phyloP scores from a whole-genome alignment of 2,888 invertebrate genomes.

The Drosophila flavopinicola region DNA sequence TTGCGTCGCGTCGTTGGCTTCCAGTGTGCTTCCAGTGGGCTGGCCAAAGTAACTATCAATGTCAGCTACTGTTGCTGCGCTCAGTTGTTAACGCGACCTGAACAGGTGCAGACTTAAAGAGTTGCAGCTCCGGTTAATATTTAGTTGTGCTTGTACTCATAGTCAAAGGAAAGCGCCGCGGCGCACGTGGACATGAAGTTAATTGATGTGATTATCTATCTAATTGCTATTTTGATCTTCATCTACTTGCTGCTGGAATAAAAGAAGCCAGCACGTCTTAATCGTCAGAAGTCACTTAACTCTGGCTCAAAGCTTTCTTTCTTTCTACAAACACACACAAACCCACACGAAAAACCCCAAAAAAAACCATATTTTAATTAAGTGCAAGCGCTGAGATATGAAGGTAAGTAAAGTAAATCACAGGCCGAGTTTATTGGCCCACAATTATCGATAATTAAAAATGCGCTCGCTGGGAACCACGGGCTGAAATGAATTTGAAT shows the following conservation, averaged over 20 bases:
- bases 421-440: constrained; percentile 38
- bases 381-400: constrained; percentile 39
- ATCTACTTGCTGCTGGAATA: constrained; percentile 80
- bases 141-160: constrained; percentile 17
- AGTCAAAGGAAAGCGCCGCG: constrained; percentile 64
- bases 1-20: constrained; percentile 56
- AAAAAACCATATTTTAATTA: neutral
- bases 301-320: constrained; percentile 37
- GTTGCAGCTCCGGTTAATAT: constrained; percentile 38
- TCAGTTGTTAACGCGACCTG: constrained; percentile 72
- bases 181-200: constrained; percentile 82
- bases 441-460: constrained; percentile 54
- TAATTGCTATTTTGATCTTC: constrained; percentile 82
- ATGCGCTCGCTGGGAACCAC: constrained; percentile 32
- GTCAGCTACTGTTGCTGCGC: constrained; percentile 17
- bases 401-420: constrained; percentile 66
- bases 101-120: constrained; percentile 63
- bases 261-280: constrained; percentile 23
- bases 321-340: neutral
- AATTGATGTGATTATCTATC: constrained; percentile 82
- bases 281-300: constrained; percentile 25
- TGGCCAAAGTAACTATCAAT: constrained; percentile 34
- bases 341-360: neutral
- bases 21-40: constrained; percentile 61
- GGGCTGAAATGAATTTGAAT: neutral